Evolutionary conservation across 2,888 invertebrate species (phyloP).

Genomic region (Metallyticus violacea): DNA sequence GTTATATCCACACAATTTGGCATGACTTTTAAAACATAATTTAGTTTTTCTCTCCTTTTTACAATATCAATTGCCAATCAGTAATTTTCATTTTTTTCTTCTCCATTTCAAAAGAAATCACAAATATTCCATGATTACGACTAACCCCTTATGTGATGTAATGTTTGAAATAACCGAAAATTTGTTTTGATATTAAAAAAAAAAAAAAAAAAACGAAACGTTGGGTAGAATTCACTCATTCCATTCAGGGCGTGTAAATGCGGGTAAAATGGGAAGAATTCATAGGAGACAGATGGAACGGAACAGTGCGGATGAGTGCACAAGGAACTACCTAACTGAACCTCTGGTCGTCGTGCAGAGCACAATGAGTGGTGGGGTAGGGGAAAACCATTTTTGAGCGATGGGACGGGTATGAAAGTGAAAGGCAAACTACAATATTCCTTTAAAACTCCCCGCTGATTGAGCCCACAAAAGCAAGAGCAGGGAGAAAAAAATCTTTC

Average conservation of each 20-base stretch:
- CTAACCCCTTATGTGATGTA: conserved; percentile 5
- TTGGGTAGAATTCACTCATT: neutral
- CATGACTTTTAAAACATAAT: neutral
- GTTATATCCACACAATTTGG: neutral
- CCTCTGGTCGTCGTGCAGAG: neutral
- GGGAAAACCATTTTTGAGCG: neutral
- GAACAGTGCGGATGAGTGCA: neutral
- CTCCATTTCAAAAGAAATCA: neutral
- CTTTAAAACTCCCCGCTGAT: conserved; percentile 26
- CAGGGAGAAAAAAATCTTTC: conserved; percentile 23
- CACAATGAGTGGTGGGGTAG: neutral
- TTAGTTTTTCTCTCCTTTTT: neutral
- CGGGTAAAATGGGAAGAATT: neutral
- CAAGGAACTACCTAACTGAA: neutral
- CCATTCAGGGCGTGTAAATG: neutral
- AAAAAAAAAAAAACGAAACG: neutral
- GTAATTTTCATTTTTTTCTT: neutral
- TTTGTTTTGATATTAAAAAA: conserved; percentile 1
- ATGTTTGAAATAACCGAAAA: neutral
- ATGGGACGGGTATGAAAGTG: neutral
- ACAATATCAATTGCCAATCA: neutral
- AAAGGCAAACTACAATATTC: conserved; percentile 20
- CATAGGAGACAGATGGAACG: neutral
- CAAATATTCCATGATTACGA: neutral
- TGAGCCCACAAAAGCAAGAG: conserved; percentile 21